Base-by-base conservation (phyloP, 1,140 invertebrate genomes). In the Drosophila kohkoa region DNA sequence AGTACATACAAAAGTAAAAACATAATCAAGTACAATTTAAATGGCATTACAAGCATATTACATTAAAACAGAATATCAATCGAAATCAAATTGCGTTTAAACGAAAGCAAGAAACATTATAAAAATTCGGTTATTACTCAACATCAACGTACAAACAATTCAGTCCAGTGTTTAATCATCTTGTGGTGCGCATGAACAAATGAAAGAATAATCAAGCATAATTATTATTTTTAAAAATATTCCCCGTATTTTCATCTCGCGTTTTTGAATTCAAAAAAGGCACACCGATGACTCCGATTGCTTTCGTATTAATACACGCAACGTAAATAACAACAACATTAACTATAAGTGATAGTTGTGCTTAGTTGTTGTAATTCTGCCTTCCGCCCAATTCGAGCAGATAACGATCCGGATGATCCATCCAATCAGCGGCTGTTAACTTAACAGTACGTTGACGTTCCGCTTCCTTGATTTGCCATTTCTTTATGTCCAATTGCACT, bases 341-440 rank as follows among this genome's bases (percentile, higher is more conserved):
- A 25, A 28, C 16, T 5, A 35, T 73, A 15, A 55, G n/a, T 41
- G 30, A 51, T 58, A n/a, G 48, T 25, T 64, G 0, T 25, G 20
- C 20, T 79, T 76, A 92, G 45, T 92, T 93, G 80, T 94, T 94
- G 82, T 97, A 97, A 79, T 96, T 95, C 30, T 95, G 95, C 45
- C 96, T 93, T 15, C 97, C 97, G 11, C 96, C 97, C 78, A 98
- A 93, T 92, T 98, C 96, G 55, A 98, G 93, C 35, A 98, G 94
- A 92, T 94, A 94, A 69, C 97, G 95, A 94, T 99, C 97, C 2
- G 98, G 97, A 94, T 98, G 97, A 92, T 98, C 97, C 75, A 97
- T 94, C 97, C 97, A 98, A 91, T 98, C 97, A 15, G 95, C 94
- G 0, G 96, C 95, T 46, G 96, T 97, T 54, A 98, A 92, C 92